phyloP scores from a whole-genome alignment of 2,888 invertebrate genomes.

The Drosophila paranaensis region DNA sequence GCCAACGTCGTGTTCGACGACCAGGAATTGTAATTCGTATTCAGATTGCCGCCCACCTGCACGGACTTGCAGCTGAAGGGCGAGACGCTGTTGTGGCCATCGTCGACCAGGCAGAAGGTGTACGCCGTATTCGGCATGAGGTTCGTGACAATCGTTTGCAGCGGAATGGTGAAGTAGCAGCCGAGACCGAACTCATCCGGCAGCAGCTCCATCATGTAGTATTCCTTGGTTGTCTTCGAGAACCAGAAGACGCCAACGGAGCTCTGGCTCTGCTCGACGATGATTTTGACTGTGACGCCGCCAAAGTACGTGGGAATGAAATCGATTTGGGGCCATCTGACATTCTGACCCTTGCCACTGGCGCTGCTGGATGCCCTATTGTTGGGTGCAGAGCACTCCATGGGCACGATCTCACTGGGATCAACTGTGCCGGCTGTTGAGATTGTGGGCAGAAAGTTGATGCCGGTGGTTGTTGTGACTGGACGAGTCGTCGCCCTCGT shows the following conservation, averaged over 20 bases:
- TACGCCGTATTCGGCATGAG: conserved; percentile 73
- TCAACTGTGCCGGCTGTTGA: conserved; percentile 15
- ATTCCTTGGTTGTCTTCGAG: conserved; percentile 69
- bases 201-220: conserved; percentile 50
- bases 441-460: conserved; percentile 10
- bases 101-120: conserved; percentile 75
- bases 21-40: conserved; percentile 60
- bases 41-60: conserved; percentile 58
- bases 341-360: conserved; percentile 7
- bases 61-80: conserved; percentile 81
- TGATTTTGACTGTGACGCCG: conserved; percentile 43
- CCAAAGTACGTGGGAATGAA: conserved; percentile 44
- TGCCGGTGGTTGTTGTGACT: conserved; percentile 8
- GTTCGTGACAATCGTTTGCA: conserved; percentile 57
- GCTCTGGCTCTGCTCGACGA: conserved; percentile 27
- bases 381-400: conserved; percentile 42
- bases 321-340: conserved; percentile 50
- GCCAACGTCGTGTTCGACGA: conserved; percentile 56
- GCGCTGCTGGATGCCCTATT: not conserved
- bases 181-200: conserved; percentile 75
- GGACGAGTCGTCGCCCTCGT: not conserved
- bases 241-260: conserved; percentile 79
- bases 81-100: conserved; percentile 56
- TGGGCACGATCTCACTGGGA: conserved; percentile 29
- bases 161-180: conserved; percentile 65